These are phyloP conservation scores for Papilio polytes DNA, from an alignment of 1,140 invertebrate species.

Conservation along the genomic window DNA sequence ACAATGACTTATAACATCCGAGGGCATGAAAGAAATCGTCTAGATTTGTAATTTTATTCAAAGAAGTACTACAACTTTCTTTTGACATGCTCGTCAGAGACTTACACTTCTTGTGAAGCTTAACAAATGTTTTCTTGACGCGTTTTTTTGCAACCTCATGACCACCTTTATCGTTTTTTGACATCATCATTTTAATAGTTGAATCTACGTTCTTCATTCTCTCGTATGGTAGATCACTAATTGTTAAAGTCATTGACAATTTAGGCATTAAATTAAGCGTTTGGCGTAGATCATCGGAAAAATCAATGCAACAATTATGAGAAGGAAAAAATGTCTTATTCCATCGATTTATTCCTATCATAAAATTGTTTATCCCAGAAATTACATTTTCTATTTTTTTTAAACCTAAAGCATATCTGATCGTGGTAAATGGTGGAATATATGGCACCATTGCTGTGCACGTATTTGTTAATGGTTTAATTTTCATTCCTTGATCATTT, in stretches of 20 bases:
- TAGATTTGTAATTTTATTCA: constrained; percentile 64
- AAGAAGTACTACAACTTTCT: constrained; percentile 49
- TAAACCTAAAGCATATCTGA: not conserved
- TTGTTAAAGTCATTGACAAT: constrained; percentile 7
- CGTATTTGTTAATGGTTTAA: not conserved
- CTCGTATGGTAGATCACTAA: not conserved
- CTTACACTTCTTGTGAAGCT: constrained; percentile 70
- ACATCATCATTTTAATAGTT: constrained; percentile 3
- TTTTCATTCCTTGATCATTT: not conserved
- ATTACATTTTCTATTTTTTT: constrained; percentile 23
- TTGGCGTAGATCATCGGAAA: not conserved
- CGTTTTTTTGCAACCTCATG: constrained; percentile 44
- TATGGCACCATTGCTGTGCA: constrained; percentile 16
- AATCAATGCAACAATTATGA: not conserved
- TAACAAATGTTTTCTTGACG: constrained; percentile 56
- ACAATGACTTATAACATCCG: constrained; percentile 48
- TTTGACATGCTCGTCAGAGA: constrained; percentile 59
- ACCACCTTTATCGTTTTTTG: not conserved
- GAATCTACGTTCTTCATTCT: not conserved
- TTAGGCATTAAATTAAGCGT: constrained; percentile 3
- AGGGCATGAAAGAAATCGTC: constrained; percentile 69
- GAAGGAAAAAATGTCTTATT: not conserved
- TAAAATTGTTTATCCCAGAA: constrained; percentile 23
- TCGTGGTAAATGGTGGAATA: not conserved
- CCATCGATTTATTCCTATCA: not conserved